Evolutionary conservation across 2,888 invertebrate genomes (phyloP).

Genomic region (Tridacna gigas): DNA sequence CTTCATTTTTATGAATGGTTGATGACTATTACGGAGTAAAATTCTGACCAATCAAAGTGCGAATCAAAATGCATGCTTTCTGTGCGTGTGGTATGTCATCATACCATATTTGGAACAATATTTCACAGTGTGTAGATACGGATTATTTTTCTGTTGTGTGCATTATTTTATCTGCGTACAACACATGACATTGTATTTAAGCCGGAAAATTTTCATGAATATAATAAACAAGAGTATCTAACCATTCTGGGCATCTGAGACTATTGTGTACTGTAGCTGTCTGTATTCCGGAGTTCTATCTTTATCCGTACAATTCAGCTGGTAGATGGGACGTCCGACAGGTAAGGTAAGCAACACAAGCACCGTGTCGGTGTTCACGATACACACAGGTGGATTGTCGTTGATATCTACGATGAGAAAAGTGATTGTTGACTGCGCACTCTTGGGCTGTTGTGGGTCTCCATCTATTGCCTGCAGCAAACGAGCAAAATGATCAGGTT

Average conservation of each 20-base stretch:
- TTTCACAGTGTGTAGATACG: too few species aligned
- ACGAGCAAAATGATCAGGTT: background rate
- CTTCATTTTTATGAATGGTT: too few species aligned
- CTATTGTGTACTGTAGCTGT: constrained; percentile 23
- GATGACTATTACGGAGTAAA: too few species aligned
- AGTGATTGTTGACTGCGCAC: constrained; percentile 27
- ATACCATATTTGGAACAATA: too few species aligned
- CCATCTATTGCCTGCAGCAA: constrained; percentile 46
- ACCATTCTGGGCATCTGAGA: background rate
- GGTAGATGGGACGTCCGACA: background rate
- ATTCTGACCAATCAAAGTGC: too few species aligned
- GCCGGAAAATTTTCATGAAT: too few species aligned
- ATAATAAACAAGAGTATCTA: too few species aligned
- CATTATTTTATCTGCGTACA: too few species aligned
- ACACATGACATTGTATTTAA: too few species aligned
- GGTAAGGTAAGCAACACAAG: constrained; percentile 19
- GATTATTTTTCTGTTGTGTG: too few species aligned
- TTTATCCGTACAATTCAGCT: constrained; percentile 39
- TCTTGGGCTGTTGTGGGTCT: constrained; percentile 25
- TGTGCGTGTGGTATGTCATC: too few species aligned
- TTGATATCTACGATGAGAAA: constrained; percentile 52
- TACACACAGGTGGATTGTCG: constrained; percentile 48
- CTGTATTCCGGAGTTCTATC: constrained; percentile 36
- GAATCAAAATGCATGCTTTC: too few species aligned
- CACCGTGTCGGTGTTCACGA: background rate